Conservation (phyloP, 2,113 vertebrate species). For the Dicrurus megarhynchus region DNA sequence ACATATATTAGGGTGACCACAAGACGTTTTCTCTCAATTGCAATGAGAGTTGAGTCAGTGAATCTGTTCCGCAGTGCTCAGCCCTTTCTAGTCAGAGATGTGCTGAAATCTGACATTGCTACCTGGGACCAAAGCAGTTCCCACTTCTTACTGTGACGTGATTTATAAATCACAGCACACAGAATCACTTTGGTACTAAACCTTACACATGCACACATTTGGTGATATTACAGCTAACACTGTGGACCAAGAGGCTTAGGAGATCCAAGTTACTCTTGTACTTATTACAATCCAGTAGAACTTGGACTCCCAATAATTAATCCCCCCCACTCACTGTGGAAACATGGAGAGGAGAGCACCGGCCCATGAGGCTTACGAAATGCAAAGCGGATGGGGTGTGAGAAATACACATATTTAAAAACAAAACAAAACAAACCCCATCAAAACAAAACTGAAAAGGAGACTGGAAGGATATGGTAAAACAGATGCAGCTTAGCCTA, state of each 20-base stretch:
- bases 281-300: neutral
- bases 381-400: neutral
- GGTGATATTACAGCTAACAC: neutral
- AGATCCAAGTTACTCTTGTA: neutral
- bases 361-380: neutral
- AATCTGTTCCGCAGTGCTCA: neutral
- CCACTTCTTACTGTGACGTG: neutral
- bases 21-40: neutral
- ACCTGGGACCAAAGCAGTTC: neutral
- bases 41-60: neutral
- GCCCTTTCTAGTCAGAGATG: neutral
- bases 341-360: neutral
- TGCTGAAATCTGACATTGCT: neutral
- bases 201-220: neutral
- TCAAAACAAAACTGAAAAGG: neutral
- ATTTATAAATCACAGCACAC: neutral
- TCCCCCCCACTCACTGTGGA: neutral
- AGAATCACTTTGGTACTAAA: neutral
- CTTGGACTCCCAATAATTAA: neutral
- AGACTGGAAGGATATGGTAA: neutral
- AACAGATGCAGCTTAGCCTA: neutral
- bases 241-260: neutral
- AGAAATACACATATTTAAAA: neutral
- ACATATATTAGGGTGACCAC: neutral
- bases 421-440: neutral